Conservation (phyloP, 2,797 vertebrate genomes). For the Borostomias antarcticus region DNA sequence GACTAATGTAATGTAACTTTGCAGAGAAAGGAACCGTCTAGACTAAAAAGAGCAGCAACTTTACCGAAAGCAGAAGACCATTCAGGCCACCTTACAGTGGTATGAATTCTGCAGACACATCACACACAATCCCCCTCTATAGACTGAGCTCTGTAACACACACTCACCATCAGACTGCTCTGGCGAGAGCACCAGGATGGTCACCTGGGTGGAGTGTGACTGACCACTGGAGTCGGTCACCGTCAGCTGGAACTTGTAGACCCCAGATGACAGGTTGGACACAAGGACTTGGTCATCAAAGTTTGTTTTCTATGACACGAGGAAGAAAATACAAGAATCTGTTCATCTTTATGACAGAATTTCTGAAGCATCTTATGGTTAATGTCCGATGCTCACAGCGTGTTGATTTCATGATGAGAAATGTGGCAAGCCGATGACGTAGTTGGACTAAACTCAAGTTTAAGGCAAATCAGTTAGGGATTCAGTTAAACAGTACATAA, state of each 20-base stretch:
- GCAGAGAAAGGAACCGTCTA: no score
- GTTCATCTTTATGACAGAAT: not conserved
- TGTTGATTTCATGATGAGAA: not conserved
- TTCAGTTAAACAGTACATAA: no score
- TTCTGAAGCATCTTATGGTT: not conserved
- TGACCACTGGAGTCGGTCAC: slow-evolving; percentile 74
- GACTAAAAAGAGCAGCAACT: not conserved
- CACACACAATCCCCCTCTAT: not conserved
- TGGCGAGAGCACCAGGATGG: slow-evolving; percentile 83
- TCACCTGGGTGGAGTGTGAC: slow-evolving; percentile 76
- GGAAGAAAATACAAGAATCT: not conserved
- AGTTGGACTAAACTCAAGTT: no score
- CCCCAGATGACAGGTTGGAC: slow-evolving; percentile 86
- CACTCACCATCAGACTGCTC: slow-evolving; percentile 88
- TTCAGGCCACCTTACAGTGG: not conserved
- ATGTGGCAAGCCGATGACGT: no score
- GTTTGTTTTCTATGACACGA: slow-evolving; percentile 65
- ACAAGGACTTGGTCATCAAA: slow-evolving; percentile 75
- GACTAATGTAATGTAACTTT: no score
- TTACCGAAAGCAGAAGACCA: not conserved
- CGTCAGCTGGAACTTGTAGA: slow-evolving; percentile 86
- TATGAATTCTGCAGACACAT: not conserved
- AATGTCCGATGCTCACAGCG: not conserved
- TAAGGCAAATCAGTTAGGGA: no score
- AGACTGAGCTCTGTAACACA: not conserved